A percentile compares a stretch with the other conserved stretches of the same genome.
Conservation (phyloP, 2,888 invertebrate genomes). For the Eupelmus urozonus region DNA sequence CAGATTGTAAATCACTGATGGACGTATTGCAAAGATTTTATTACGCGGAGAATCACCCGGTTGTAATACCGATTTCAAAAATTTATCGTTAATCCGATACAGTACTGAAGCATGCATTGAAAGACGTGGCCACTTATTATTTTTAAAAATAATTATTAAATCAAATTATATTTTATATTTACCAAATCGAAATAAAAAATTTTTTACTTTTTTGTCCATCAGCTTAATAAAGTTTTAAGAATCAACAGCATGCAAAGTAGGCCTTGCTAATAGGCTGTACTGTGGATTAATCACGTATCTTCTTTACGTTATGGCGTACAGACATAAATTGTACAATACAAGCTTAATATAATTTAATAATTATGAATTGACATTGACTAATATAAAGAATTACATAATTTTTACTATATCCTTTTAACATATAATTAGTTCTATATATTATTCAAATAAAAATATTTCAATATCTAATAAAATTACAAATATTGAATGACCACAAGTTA, state of each 20-base stretch:
- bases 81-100: background rate
- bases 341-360: no score
- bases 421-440: no score
- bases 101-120: background rate
- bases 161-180: background rate
- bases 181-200: constrained; percentile 8
- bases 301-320: background rate
- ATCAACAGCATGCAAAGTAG: constrained; percentile 68
- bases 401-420: no score
- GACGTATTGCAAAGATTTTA: constrained; percentile 12
- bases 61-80: background rate
- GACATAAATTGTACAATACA: no score
- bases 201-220: constrained; percentile 55
- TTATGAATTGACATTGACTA: no score
- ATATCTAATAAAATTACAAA: no score
- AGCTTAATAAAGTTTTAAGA: constrained; percentile 59
- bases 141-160: background rate
- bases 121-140: background rate
- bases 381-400: no score
- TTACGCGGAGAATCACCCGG: background rate
- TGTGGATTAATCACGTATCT: constrained; percentile 59
- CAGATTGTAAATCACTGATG: constrained; percentile 28
- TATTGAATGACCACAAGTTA: no score
- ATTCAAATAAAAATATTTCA: no score
- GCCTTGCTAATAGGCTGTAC: constrained; percentile 59